phyloP scores from a whole-genome alignment of 2,797 vertebrate species.

The Gila robusta region DNA sequence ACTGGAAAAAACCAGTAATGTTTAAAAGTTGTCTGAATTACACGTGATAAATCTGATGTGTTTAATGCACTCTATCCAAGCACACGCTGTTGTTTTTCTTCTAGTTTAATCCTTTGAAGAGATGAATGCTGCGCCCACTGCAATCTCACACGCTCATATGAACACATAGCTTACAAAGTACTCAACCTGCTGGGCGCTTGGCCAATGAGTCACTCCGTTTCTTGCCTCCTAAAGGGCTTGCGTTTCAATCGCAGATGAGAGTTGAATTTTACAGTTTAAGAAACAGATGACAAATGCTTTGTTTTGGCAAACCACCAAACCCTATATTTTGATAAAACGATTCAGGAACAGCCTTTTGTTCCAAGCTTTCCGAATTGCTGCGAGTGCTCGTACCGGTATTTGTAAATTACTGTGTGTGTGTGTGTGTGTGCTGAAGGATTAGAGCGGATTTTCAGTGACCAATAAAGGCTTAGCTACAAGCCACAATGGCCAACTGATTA shows the following conservation, averaged over 20 bases:
- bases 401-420: conserved; percentile 36
- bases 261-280: conserved; percentile 18
- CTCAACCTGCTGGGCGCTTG: conserved; percentile 26
- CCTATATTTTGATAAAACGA: not conserved
- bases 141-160: conserved; percentile 23
- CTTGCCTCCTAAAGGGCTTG: conserved; percentile 24
- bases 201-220: conserved; percentile 36
- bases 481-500: conserved; percentile 67
- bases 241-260: conserved; percentile 8
- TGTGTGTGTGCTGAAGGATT: conserved; percentile 67
- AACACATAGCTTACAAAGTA: conserved; percentile 39
- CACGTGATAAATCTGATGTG: not conserved
- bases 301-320: conserved; percentile 26
- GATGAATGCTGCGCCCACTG: conserved; percentile 3
- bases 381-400: conserved; percentile 13
- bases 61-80: not conserved
- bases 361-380: conserved; percentile 29
- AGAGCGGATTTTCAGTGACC: conserved; percentile 75
- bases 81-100: conserved; percentile 13
- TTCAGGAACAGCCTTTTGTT: conserved; percentile 32
- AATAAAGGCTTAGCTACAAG: conserved; percentile 66
- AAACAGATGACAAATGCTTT: conserved; percentile 32
- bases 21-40: conserved; percentile 14
- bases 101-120: conserved; percentile 16
- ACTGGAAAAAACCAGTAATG: not conserved